phyloP scores from a whole-genome alignment of 1,140 invertebrate species.

The Drosophila asahinai region DNA sequence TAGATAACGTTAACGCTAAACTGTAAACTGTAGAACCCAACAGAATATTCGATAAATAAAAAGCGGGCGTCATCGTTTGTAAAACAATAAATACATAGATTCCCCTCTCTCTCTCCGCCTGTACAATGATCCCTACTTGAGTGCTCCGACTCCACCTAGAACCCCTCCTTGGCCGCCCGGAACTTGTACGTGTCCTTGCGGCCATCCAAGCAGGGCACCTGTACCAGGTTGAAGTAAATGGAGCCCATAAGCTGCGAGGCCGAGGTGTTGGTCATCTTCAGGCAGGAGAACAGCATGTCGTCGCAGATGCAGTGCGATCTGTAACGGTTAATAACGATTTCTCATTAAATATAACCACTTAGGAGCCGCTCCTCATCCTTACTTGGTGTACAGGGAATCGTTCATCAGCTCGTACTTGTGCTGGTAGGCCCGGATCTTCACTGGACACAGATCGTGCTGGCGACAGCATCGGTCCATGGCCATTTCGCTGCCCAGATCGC shows the following conservation, averaged over 20 bases:
- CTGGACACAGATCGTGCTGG: conserved; percentile 92
- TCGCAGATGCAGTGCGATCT: conserved; percentile 95
- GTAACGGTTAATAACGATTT: conserved; percentile 17
- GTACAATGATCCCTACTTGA: conserved; percentile 24
- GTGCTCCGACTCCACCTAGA: conserved; percentile 31
- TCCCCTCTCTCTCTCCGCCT: conserved; percentile 7
- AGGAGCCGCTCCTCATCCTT: conserved; percentile 49
- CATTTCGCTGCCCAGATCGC: conserved; percentile 90
- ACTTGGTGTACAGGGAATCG: conserved; percentile 94
- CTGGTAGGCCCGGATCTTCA: conserved; percentile 90
- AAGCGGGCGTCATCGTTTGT: conserved; percentile 47
- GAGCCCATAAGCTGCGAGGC: conserved; percentile 92
- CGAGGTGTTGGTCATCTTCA: conserved; percentile 89
- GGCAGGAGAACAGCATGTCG: conserved; percentile 91
- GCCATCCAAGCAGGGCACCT: conserved; percentile 91
- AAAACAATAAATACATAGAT: conserved; percentile 34
- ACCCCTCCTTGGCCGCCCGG: conserved; percentile 79
- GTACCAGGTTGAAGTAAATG: conserved; percentile 94
- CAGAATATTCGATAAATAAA: conserved; percentile 50
- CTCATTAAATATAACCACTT: neutral
- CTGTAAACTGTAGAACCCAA: conserved; percentile 52
- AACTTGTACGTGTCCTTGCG: conserved; percentile 75
- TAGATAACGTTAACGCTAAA: conserved; percentile 55
- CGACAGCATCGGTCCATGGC: conserved; percentile 93
- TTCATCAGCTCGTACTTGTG: conserved; percentile 93